These are phyloP conservation scores for Proisotoma minuta DNA, from an alignment of 2,888 invertebrate species.

Conservation along the genomic window DNA sequence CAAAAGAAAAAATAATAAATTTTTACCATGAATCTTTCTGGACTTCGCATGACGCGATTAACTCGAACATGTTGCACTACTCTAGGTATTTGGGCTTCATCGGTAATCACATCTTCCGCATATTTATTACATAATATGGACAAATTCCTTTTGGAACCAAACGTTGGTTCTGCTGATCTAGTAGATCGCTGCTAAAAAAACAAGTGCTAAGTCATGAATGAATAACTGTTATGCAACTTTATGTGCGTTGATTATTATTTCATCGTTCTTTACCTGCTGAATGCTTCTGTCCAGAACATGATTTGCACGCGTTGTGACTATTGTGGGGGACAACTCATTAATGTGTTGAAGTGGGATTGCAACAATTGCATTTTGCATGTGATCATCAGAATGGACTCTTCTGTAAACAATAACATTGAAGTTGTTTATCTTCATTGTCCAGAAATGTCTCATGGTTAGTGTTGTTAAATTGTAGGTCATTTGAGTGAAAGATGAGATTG, in stretches of 20 bases:
- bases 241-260: no score
- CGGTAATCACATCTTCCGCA: conserved; percentile 43
- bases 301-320: no score
- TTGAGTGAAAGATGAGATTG: background rate
- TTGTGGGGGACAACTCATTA: conserved; percentile 27
- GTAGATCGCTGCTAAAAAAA: conserved; percentile 31
- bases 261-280: no score
- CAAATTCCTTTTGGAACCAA: conserved; percentile 22
- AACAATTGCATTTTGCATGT: conserved; percentile 23
- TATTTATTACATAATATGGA: conserved; percentile 44
- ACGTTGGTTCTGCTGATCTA: conserved; percentile 39
- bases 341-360: conserved; percentile 9
- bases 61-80: conserved; percentile 17
- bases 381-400: conserved; percentile 46
- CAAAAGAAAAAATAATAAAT: background rate
- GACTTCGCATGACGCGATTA: conserved; percentile 11
- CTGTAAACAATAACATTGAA: conserved; percentile 18
- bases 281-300: no score
- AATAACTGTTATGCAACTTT: no score
- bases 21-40: conserved; percentile 28
- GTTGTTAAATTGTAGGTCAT: background rate
- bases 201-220: no score
- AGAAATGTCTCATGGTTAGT: conserved; percentile 10
- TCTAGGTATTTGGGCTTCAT: conserved; percentile 27
- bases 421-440: background rate